Percentiles rank a stretch among this genome's conserved stretches.
phyloP scores from a whole-genome alignment of 2,888 invertebrate species.

The Craniophora ligustri region DNA sequence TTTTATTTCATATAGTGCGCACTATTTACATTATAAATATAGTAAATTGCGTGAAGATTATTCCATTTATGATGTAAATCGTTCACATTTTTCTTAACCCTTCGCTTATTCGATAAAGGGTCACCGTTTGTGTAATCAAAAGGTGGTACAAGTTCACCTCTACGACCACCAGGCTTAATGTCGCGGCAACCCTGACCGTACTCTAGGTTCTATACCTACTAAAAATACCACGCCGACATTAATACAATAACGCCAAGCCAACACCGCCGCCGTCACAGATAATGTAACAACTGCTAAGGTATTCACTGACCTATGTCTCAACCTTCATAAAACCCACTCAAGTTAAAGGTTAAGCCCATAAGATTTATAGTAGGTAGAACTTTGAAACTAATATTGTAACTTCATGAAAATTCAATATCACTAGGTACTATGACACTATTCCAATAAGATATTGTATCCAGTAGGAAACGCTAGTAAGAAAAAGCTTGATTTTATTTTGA shows the following conservation, averaged over 20 bases:
- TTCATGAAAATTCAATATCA: conserved; percentile 11
- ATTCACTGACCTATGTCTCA: conserved; percentile 36
- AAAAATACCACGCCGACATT: conserved; percentile 63
- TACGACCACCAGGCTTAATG: conserved; percentile 22
- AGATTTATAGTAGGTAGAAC: conserved; percentile 31
- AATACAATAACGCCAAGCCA: conserved; percentile 44
- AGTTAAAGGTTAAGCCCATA: conserved; percentile 35
- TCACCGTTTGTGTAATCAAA: conserved; percentile 18
- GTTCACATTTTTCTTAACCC: conserved; percentile 8
- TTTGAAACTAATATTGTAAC: conserved; percentile 27
- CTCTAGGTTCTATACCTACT: conserved; percentile 34
- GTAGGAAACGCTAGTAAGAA: too few species aligned
- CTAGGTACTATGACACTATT: too few species aligned
- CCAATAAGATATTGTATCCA: too few species aligned
- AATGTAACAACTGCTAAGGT: conserved; percentile 45
- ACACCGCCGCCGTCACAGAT: conserved; percentile 53
- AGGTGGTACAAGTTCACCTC: conserved; percentile 29
- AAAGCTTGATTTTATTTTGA: too few species aligned
- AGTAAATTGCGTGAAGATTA: too few species aligned
- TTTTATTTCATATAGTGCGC: too few species aligned
- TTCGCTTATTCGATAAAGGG: conserved; percentile 9
- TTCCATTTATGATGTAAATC: conserved; percentile 8
- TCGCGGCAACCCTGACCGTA: conserved; percentile 19
- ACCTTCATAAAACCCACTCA: conserved; percentile 30
- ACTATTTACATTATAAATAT: too few species aligned